Evolutionary conservation across 2,113 vertebrate genomes (phyloP).

Genomic region (Leptocoma aspasia): DNA sequence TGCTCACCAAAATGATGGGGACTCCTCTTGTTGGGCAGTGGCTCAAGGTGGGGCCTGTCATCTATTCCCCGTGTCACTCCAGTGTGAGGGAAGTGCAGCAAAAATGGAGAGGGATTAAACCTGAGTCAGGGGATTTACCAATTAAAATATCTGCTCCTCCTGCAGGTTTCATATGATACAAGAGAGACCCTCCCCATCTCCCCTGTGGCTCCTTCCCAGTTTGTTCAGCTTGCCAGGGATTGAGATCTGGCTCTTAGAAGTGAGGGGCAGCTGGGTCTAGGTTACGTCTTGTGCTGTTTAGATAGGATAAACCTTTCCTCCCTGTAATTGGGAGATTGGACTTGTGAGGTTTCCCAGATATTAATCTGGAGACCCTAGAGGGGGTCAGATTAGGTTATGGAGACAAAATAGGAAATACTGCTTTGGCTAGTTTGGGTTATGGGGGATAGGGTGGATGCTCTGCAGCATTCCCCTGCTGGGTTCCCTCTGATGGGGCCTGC

Average conservation of each 20-base stretch:
- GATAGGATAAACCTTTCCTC: conserved; percentile 71
- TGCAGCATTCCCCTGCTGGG: not conserved
- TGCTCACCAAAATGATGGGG: fast-evolving
- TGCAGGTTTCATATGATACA: conserved; percentile 38
- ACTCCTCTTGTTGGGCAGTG: not conserved
- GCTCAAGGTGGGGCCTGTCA: not conserved
- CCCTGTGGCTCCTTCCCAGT: not conserved
- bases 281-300: conserved; percentile 69
- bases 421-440: conserved; percentile 68
- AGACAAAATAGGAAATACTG: conserved; percentile 75
- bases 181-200: conserved; percentile 30
- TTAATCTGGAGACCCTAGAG: conserved; percentile 57
- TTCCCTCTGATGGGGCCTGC: not conserved
- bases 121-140: conserved; percentile 10
- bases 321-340: conserved; percentile 62
- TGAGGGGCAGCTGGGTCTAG: conserved; percentile 22
- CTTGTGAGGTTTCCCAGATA: conserved; percentile 64
- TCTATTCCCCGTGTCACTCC: not conserved
- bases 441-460: conserved; percentile 21
- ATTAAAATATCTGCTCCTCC: conserved; percentile 45
- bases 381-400: conserved; percentile 66
- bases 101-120: conserved; percentile 18
- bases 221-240: conserved; percentile 61
- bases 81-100: not conserved
- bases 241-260: conserved; percentile 48